These are phyloP conservation scores for Poeciliopsis gracilis DNA, from an alignment of 2,797 vertebrate species.

Conservation along the genomic window DNA sequence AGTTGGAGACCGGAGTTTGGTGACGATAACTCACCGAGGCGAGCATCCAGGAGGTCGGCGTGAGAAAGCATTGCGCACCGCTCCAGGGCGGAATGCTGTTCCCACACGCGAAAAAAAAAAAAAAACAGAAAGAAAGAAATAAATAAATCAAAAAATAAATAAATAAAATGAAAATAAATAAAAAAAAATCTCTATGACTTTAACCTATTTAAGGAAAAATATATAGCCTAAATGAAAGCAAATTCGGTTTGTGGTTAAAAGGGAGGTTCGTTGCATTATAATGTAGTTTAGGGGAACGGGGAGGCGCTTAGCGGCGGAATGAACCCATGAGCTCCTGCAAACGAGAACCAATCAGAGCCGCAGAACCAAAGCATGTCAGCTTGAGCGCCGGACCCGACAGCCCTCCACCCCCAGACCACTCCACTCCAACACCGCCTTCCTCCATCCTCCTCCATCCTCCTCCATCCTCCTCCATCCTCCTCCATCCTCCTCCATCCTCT, in stretches of 20 bases:
- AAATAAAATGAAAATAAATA: constrained; percentile 25
- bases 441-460: neutral
- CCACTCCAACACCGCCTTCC: neutral
- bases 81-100: constrained; percentile 92
- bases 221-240: constrained; percentile 97
- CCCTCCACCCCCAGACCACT: constrained; percentile 28
- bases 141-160: constrained; percentile 59
- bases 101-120: constrained; percentile 67
- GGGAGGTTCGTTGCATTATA: constrained; percentile 98
- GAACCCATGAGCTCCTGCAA: constrained; percentile 93
- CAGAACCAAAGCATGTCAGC: constrained; percentile 88
- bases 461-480: neutral
- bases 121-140: constrained; percentile 40
- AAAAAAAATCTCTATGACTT: constrained; percentile 89
- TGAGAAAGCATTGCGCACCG: constrained; percentile 99
- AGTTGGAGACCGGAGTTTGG: constrained; percentile 86
- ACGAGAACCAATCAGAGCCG: constrained; percentile 93
- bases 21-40: constrained; percentile 94
- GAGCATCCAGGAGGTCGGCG: constrained; percentile 99
- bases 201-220: constrained; percentile 94
- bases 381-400: constrained; percentile 72
- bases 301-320: constrained; percentile 96
- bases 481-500: neutral
- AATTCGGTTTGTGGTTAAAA: constrained; percentile 99
- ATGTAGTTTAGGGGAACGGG: constrained; percentile 98